These are phyloP conservation scores for Spheniscus humboldti DNA, from an alignment of 2,797 vertebrate species.

Conservation along the genomic window DNA sequence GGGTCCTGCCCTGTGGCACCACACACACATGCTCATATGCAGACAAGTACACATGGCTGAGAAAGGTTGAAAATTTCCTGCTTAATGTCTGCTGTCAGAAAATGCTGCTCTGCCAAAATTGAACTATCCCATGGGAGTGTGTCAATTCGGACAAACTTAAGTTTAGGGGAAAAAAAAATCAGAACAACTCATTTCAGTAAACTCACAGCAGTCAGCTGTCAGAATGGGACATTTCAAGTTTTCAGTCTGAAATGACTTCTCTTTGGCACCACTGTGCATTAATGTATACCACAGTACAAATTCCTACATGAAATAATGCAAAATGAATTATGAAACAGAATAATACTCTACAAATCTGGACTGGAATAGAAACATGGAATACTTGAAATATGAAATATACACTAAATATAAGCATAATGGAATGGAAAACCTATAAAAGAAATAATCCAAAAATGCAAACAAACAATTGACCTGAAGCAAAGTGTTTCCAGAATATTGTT, in stretches of 20 bases:
- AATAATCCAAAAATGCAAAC: not conserved
- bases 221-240: slow-evolving; percentile 11
- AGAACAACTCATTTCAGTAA: slow-evolving; percentile 15
- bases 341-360: not conserved
- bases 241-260: slow-evolving; percentile 15
- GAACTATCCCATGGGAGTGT: not conserved
- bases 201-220: slow-evolving; percentile 25
- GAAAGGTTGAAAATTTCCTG: not conserved
- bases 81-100: slow-evolving; percentile 9
- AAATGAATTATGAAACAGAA: not conserved
- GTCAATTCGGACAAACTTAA: not conserved
- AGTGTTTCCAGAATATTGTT: not conserved
- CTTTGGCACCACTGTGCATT: not conserved
- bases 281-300: not conserved
- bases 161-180: not conserved
- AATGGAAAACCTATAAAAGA: not conserved
- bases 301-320: not conserved
- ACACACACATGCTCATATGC: not conserved
- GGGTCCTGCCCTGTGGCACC: not conserved
- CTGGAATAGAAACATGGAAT: not conserved
- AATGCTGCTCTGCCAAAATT: not conserved
- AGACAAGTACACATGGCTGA: not conserved
- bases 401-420: not conserved
- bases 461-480: not conserved
- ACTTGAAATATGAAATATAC: not conserved